These are phyloP conservation scores for Allolobophora icterica DNA, from an alignment of 2,888 invertebrate species.

Conservation along the genomic window DNA sequence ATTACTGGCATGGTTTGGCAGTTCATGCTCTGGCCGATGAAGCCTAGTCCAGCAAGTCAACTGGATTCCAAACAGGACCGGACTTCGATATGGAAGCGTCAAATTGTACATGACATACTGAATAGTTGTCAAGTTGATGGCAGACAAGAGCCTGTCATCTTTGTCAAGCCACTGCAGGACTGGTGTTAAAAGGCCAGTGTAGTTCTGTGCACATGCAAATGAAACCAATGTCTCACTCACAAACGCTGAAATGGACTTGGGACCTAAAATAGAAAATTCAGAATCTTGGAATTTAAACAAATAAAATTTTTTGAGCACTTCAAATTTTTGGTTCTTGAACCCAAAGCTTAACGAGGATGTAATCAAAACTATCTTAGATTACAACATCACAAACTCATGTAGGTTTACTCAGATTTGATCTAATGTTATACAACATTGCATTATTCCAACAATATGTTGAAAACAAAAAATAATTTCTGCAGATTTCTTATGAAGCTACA, in stretches of 20 bases:
- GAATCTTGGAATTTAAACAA: background rate
- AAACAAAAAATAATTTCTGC: background rate
- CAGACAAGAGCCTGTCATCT: background rate
- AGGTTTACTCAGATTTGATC: background rate
- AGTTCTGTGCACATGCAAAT: constrained; percentile 6
- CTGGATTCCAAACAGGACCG: background rate
- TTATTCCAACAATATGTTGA: background rate
- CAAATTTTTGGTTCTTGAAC: background rate
- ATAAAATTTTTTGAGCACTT: background rate
- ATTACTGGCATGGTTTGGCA: background rate
- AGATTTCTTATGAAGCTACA: background rate
- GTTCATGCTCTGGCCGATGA: background rate
- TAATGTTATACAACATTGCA: background rate
- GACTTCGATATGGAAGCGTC: background rate
- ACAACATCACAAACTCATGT: background rate
- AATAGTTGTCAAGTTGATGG: background rate
- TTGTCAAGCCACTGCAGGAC: background rate
- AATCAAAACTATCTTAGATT: background rate
- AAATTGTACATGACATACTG: background rate
- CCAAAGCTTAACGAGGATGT: background rate
- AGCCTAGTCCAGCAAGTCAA: background rate
- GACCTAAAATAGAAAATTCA: background rate
- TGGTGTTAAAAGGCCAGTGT: background rate
- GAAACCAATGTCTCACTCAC: background rate
- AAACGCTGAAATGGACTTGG: background rate